Base-by-base conservation (phyloP, 2,113 vertebrate species). In the Brachionichthys hirsutus region DNA sequence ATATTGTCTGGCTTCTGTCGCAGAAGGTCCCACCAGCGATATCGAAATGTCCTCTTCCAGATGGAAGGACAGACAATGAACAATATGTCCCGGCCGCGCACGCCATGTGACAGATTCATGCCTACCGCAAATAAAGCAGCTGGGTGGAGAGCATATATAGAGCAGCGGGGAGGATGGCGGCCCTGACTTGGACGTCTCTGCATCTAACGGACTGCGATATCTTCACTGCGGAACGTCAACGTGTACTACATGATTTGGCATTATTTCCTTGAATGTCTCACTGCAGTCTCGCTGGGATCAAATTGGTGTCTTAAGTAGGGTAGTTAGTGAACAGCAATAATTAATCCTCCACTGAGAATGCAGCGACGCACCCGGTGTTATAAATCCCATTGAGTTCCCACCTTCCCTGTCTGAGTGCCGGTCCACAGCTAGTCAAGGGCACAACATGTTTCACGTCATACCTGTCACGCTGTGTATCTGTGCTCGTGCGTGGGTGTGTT, bases 1-100 rank as follows among this genome's bases (percentile, higher is more conserved):
- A 17, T 81, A 80, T 88, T 81, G 82, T 86, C 82, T 85, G 80
- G 73, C 85, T 73, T 83, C 85, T 64, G 62, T 78, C 70, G 20
- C 75, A 43, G 63, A 67, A 20, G 73, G 73, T 83, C 80, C 78
- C 68, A 62, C 59, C 70, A 78, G 78, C 73, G 72, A 78, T 86
- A 86, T 86, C 81, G 75, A 81, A 88, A 79, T 46, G 55, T 66
- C 70, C 56, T 80, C 71, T 81, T 84, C 79, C 85, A 88, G 82
- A 89, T 83, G 82, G 83, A 79, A 70, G 70, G 65, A 79, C 74
- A 87, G 86, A 83, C 83, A 63, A 73, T 69, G 78, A 68, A 67
- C 83, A 87, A 84, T 84, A 81, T 85, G 82, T 73, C 67, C 24
- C 42, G 53, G 59, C n/a, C n/a, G n/a, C 67, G 67, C 62, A 56